A percentile compares a stretch with the other conserved stretches of the same genome.
Evolutionary conservation across 2,888 invertebrate species (phyloP).

Genomic region (Sphinx pinastri): DNA sequence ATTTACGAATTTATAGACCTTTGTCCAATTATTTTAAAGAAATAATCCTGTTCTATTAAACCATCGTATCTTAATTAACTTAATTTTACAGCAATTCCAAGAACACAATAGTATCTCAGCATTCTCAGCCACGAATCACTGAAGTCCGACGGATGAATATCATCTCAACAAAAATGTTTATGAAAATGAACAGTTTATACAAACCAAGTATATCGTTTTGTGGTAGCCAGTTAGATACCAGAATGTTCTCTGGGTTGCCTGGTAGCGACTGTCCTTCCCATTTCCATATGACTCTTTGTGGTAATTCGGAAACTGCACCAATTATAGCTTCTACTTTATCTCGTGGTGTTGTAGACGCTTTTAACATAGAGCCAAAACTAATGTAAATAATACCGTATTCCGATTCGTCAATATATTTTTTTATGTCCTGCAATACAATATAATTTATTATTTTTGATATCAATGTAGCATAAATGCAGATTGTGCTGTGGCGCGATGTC

Average conservation of each 20-base stretch:
- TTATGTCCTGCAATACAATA: slow-evolving; percentile 77
- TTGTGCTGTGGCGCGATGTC: background rate
- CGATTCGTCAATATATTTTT: slow-evolving; percentile 86
- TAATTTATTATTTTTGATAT: background rate
- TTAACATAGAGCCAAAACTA: slow-evolving; percentile 90
- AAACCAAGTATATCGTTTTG: slow-evolving; percentile 87
- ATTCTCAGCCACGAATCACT: too few species aligned
- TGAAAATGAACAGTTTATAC: slow-evolving; percentile 31
- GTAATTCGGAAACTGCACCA: slow-evolving; percentile 84
- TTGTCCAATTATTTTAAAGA: too few species aligned
- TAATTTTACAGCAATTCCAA: too few species aligned
- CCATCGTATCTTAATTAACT: too few species aligned
- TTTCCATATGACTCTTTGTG: slow-evolving; percentile 90
- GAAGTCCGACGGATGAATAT: too few species aligned
- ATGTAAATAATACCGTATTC: slow-evolving; percentile 88
- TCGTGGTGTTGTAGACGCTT: slow-evolving; percentile 83
- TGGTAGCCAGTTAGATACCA: slow-evolving; percentile 86
- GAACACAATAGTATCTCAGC: too few species aligned
- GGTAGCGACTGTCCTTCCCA: slow-evolving; percentile 86
- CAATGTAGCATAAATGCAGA: background rate
- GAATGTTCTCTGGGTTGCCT: slow-evolving; percentile 84
- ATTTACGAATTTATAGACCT: too few species aligned
- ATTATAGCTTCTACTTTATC: slow-evolving; percentile 85
- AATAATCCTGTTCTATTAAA: too few species aligned
- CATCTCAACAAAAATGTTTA: too few species aligned